These are phyloP conservation scores for Gymnosoma rotundatum DNA, from an alignment of 2,888 invertebrate genomes.

Conservation along the genomic window DNA sequence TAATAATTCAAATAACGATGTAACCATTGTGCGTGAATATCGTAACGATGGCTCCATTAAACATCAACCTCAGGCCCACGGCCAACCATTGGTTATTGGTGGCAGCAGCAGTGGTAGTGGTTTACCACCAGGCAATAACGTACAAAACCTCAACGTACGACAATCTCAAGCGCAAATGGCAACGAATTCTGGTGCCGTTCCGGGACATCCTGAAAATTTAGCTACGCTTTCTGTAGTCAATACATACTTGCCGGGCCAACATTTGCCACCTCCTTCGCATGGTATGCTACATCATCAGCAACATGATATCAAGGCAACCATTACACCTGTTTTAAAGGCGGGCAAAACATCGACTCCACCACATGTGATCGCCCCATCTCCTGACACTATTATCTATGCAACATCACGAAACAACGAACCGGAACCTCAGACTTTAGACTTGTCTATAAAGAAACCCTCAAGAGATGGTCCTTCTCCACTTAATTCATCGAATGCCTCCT, in stretches of 20 bases:
- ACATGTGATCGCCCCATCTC: conserved; percentile 78
- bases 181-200: conserved; percentile 51
- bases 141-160: conserved; percentile 69
- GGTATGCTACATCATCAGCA: conserved; percentile 75
- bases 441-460: conserved; percentile 88
- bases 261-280: conserved; percentile 73
- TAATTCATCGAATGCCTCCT: conserved; percentile 77
- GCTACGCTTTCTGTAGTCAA: conserved; percentile 88
- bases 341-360: conserved; percentile 77
- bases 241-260: conserved; percentile 79
- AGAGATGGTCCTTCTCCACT: conserved; percentile 82
- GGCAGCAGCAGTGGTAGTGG: conserved; percentile 44
- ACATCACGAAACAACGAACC: conserved; percentile 83
- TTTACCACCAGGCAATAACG: conserved; percentile 46
- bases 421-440: conserved; percentile 87
- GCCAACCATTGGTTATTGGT: conserved; percentile 73
- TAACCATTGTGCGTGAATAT: conserved; percentile 82
- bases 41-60: conserved; percentile 79
- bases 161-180: conserved; percentile 66
- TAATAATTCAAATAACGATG: conserved; percentile 76
- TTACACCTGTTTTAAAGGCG: conserved; percentile 84
- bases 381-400: conserved; percentile 79
- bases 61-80: conserved; percentile 76
- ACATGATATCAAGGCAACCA: conserved; percentile 85
- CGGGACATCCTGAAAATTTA: conserved; percentile 82